Base-by-base conservation (phyloP, 1,140 invertebrate genomes). In the Leptinotarsa texana region DNA sequence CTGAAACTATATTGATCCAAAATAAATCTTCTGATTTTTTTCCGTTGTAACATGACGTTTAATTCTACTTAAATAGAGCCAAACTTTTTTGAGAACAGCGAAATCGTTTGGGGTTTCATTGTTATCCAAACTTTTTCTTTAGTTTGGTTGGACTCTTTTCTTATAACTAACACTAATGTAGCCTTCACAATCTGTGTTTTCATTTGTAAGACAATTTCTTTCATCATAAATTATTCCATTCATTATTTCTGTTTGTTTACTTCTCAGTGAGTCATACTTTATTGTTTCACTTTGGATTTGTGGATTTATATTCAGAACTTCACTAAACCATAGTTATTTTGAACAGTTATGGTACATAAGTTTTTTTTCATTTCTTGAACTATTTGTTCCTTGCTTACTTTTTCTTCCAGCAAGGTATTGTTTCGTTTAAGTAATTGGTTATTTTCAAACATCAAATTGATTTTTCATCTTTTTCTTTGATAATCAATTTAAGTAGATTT, bases 381-480 rank as follows among this genome's bases (percentile, higher is more conserved):
- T 33, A 0, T 1, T 1, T 6, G 27, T 33, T 27, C 27, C 5
- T 33, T 33, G 27, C 6, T 33, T 1, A 27, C 5, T 33, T 33
- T 33, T 33, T 6, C 27, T 33, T 33, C 5, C 27, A 33, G 27
- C 27, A 33, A 33, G 27, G 27, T 33, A 33, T 33, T 33, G 27
- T 6, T 33, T 33, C 27, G 1, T 33, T 6, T 33, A 5, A 33
- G 27, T 33, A 1, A 33, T 6, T 33, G 27, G 27, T 33, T 33
- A 33, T 33, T 33, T 33, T 33, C 5, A 6, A 66, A 21, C 13
- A 1, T 18, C 22, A 66, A 4, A 66, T 66, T 66, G 63, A 66
- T 66, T 66, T 66, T 24, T 21, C 63, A 66, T 66, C 63, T 66
- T 66, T 22, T 24, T 66, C 6, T 66, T 66, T 66, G 0, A 33